Base-by-base conservation (phyloP, 92 coral and sea anemone genomes). In the Galaxea fascicularis region DNA sequence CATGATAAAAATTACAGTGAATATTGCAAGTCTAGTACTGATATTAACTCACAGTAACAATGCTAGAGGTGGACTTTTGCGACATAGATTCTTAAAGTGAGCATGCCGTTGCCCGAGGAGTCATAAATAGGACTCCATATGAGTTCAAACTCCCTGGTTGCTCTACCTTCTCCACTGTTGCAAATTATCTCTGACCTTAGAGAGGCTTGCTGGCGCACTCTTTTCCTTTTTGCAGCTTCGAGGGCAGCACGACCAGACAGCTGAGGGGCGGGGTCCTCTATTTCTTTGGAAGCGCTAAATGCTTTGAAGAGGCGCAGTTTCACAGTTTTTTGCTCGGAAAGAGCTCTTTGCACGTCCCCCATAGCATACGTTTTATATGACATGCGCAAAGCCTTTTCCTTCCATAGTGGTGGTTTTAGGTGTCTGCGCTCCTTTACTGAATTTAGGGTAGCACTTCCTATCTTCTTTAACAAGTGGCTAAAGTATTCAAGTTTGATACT, bases 131-230 rank as follows among this genome's bases (percentile, higher is more conserved):
- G 92, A 35, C 85, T 26, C 92, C 92, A 89, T 69, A 84, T 89
- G 65, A 84, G 72, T 65, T 89, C 92, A 60, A 59, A 84, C 71
- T 89, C 89, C 66, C 92, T 69, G 60, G 92, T 84, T 70, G 89
- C 82, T 74, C 92, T 77, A 0, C 86, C 89, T 28, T 78, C 57
- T 65, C 86, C 86, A 22, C 69, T 56, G 12, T 80, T 75, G 69
- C 79, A 31, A 39, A 51, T 89, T 1, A 89, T 51, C 54, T 84
- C 62, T 45, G 92, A 74, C 58, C 53, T 74, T 75, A 84, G 59
- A 52, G 85, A 29, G 16, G 63, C 49, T 57, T 51, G 86, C 47
- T 69, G 65, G 77, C 30, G 41, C 27, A 16, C 70, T 25, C 74
- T 25, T 8, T 73, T 74, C 62, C 45, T 22, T 60, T 90, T 90